phyloP scores from a whole-genome alignment of 2,113 vertebrate species.

The Boleophthalmus pectinirostris region DNA sequence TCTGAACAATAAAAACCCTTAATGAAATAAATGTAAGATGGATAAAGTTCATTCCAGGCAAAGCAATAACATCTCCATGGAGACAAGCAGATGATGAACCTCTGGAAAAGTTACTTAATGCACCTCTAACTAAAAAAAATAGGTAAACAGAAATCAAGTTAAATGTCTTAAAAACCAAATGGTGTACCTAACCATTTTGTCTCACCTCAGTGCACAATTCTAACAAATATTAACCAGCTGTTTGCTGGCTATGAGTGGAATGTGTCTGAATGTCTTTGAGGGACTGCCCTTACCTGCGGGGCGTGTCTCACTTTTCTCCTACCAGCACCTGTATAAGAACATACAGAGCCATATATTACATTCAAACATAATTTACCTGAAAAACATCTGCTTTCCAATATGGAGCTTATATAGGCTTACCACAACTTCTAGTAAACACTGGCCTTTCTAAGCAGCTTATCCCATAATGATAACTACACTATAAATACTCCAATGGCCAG shows the following conservation, averaged over 20 bases:
- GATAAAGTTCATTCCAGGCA: too few species aligned
- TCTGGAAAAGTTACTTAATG: too few species aligned
- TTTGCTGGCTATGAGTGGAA: conserved; percentile 68
- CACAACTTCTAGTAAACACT: conserved; percentile 31
- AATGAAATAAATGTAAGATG: too few species aligned
- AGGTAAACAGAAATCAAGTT: too few species aligned
- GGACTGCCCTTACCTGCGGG: conserved; percentile 56
- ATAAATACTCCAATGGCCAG: conserved; percentile 26
- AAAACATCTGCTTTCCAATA: conserved; percentile 20
- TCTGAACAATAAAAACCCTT: too few species aligned
- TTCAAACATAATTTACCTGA: neutral
- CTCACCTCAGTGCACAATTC: conserved; percentile 25
- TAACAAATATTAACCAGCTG: conserved; percentile 69
- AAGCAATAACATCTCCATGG: too few species aligned
- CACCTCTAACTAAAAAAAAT: too few species aligned
- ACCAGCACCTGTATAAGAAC: conserved; percentile 2
- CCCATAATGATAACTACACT: conserved; percentile 31
- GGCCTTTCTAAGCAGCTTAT: conserved; percentile 26
- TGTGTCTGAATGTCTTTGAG: conserved; percentile 49
- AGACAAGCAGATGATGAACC: too few species aligned
- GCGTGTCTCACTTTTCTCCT: conserved; percentile 25
- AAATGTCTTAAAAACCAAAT: too few species aligned
- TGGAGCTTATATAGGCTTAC: conserved; percentile 41
- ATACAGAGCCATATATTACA: conserved; percentile 1
- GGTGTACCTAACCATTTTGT: neutral